Evolutionary conservation across 2,888 invertebrate genomes (phyloP).

Genomic region (Clitarchus hookeri): DNA sequence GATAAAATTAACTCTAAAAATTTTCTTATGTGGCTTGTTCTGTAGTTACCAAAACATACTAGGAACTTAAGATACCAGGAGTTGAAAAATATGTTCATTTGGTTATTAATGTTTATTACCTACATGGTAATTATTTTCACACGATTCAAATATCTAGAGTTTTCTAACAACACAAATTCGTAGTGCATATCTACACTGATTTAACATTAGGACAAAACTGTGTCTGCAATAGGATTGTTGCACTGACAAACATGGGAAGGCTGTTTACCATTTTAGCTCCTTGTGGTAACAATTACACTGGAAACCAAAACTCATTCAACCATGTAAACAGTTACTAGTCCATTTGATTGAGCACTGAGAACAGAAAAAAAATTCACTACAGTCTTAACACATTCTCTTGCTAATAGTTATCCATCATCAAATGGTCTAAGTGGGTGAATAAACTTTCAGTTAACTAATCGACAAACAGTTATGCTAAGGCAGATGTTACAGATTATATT

Average conservation of each 20-base stretch:
- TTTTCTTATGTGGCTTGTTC: too few species aligned
- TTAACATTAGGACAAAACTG: not conserved
- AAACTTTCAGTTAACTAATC: not conserved
- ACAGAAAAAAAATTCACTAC: not conserved
- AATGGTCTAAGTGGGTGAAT: not conserved
- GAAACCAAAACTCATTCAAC: not conserved
- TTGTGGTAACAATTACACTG: not conserved
- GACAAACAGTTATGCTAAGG: not conserved
- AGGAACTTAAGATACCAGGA: too few species aligned
- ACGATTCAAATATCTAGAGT: not conserved
- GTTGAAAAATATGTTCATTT: not conserved
- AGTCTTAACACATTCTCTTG: not conserved
- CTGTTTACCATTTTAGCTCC: not conserved
- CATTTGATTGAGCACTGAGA: not conserved
- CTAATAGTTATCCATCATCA: not conserved
- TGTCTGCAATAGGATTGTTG: not conserved
- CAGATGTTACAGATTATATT: not conserved
- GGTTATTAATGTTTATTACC: not conserved
- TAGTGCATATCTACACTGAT: not conserved
- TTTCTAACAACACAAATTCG: not conserved
- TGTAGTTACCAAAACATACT: too few species aligned
- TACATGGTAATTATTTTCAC: conserved; percentile 9
- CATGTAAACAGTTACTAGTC: not conserved
- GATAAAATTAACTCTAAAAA: too few species aligned
- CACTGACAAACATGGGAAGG: not conserved